A percentile compares a stretch with the other conserved stretches of the same genome.
These are phyloP conservation scores for Diaphora mendica DNA, from an alignment of 2,888 invertebrate species.

Conservation along the genomic window DNA sequence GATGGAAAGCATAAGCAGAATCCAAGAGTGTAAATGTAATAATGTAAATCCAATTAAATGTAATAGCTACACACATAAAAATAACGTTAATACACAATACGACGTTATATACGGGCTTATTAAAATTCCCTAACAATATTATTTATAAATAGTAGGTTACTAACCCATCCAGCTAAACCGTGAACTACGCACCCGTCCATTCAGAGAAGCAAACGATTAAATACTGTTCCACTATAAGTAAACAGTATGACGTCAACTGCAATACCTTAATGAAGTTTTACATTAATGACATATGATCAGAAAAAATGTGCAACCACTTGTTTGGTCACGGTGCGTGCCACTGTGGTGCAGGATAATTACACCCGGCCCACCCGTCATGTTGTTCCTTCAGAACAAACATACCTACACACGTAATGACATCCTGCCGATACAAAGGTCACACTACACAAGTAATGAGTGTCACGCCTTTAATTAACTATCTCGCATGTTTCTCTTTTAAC, in stretches of 20 bases:
- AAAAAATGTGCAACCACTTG: constrained; percentile 38
- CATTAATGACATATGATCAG: constrained; percentile 34
- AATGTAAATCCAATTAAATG: too few species aligned
- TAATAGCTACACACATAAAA: not conserved
- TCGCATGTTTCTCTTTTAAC: not conserved
- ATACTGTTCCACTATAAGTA: not conserved
- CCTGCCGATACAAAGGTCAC: constrained; percentile 4
- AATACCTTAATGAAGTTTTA: constrained; percentile 13
- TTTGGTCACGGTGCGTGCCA: constrained; percentile 8
- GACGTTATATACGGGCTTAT: not conserved
- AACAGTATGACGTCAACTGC: not conserved
- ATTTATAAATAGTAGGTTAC: not conserved
- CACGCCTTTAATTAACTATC: not conserved
- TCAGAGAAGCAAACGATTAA: not conserved
- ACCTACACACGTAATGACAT: not conserved
- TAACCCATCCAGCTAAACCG: not conserved
- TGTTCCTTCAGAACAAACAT: not conserved
- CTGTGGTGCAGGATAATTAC: constrained; percentile 17
- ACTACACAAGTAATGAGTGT: not conserved
- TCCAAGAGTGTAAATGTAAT: too few species aligned
- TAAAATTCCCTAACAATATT: not conserved
- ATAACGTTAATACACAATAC: not conserved
- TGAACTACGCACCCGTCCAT: not conserved
- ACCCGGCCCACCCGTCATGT: not conserved
- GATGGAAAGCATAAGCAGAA: too few species aligned